Percentiles rank a stretch among this genome's conserved stretches.
Conservation (phyloP, 2,888 invertebrate genomes). For the Apomyelois bistriatella region DNA sequence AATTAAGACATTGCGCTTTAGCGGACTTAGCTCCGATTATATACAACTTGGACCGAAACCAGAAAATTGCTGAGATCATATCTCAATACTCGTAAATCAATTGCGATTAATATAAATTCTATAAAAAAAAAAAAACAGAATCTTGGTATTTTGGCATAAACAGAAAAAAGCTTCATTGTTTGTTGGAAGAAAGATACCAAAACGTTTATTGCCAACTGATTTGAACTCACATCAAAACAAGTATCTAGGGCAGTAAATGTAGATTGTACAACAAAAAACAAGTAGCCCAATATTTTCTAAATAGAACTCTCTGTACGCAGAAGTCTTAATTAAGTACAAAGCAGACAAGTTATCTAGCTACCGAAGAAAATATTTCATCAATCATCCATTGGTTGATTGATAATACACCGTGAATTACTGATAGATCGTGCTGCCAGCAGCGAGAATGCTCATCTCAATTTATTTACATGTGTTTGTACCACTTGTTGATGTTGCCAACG, state of each 20-base stretch:
- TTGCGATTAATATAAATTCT: no score
- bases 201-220: no score
- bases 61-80: no score
- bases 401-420: constrained; percentile 77
- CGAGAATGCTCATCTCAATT: constrained; percentile 71
- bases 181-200: no score
- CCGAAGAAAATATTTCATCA: constrained; percentile 75
- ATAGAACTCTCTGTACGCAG: constrained; percentile 40
- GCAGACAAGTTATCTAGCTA: constrained; percentile 75
- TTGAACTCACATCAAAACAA: no score
- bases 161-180: no score
- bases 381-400: constrained; percentile 74
- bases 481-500: constrained; percentile 73
- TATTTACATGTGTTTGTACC: constrained; percentile 76
- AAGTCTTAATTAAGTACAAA: constrained; percentile 74
- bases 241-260: constrained; percentile 15
- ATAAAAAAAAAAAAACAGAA: no score
- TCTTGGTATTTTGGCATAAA: no score
- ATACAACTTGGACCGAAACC: no score
- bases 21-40: no score
- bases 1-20: no score
- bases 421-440: constrained; percentile 69
- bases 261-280: constrained; percentile 16
- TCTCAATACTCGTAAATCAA: no score
- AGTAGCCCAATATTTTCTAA: constrained; percentile 19